Percentiles rank a stretch among this genome's conserved stretches.
Evolutionary conservation across 2,113 vertebrate species (phyloP).

Genomic region (Delphinapterus leucas): DNA sequence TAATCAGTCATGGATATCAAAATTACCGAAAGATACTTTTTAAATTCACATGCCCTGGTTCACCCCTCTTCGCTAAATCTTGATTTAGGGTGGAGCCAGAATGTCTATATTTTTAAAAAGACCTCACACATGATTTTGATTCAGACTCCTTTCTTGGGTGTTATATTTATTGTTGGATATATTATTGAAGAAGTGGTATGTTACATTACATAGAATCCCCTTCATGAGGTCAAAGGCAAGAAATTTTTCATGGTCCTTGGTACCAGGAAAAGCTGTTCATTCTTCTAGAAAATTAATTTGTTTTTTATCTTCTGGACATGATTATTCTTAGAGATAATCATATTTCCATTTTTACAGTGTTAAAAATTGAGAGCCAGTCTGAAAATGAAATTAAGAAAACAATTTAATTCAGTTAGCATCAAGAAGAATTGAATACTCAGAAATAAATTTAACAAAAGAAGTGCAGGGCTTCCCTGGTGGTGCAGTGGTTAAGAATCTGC

Average conservation of each 20-base stretch:
- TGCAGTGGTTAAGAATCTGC: no score
- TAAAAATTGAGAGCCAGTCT: background rate
- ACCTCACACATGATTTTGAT: background rate
- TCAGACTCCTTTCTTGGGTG: background rate
- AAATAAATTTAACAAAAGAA: slow-evolving; percentile 18
- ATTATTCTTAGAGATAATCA: background rate
- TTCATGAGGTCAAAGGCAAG: slow-evolving; percentile 6
- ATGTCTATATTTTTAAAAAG: background rate
- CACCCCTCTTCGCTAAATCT: background rate
- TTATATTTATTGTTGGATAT: slow-evolving; percentile 18
- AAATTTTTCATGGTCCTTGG: background rate
- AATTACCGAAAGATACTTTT: background rate
- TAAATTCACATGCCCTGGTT: background rate
- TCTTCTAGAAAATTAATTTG: slow-evolving; percentile 29
- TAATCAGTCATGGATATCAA: background rate
- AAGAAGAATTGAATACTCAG: background rate
- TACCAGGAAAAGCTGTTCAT: background rate
- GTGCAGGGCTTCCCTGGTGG: background rate
- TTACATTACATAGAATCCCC: background rate
- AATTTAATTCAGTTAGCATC: background rate
- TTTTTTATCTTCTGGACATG: slow-evolving; percentile 13
- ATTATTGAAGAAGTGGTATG: background rate
- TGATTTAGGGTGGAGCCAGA: background rate
- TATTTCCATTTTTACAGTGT: background rate
- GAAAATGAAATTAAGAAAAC: slow-evolving; percentile 9